phyloP scores from a whole-genome alignment of 2,888 invertebrate species.

The Diadegma fenestrale region DNA sequence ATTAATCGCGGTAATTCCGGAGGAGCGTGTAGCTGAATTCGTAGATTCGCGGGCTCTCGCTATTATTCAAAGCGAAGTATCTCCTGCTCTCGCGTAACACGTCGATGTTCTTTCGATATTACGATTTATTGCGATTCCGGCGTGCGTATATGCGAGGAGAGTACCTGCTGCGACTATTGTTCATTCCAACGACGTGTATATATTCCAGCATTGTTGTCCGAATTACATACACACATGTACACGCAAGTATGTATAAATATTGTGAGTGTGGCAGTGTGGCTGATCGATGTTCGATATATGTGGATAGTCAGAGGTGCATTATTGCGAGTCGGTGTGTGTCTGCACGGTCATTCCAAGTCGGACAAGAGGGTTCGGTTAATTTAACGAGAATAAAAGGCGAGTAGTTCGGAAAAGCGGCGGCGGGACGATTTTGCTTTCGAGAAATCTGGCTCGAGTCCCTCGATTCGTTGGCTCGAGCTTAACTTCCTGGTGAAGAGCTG shows the following conservation, averaged over 20 bases:
- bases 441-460: neutral
- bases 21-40: neutral
- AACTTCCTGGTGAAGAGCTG: conserved; percentile 44
- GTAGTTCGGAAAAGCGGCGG: neutral
- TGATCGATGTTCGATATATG: conserved; percentile 1
- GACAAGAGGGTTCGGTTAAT: conserved; percentile 48
- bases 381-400: conserved; percentile 59
- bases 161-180: conserved; percentile 4
- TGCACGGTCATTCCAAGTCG: conserved; percentile 25
- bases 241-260: neutral
- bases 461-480: conserved; percentile 46
- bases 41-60: neutral
- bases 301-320: neutral
- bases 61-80: neutral
- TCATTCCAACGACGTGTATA: conserved; percentile 20
- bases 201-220: conserved; percentile 14
- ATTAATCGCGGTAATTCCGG: neutral
- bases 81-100: neutral
- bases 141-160: conserved; percentile 2
- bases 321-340: neutral
- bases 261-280: neutral
- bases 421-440: conserved; percentile 31
- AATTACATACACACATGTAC: neutral
- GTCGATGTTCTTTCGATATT: conserved; percentile 23
- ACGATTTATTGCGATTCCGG: conserved; percentile 13